Base-by-base conservation (phyloP, 2,888 invertebrate genomes). In the Biston betularia region DNA sequence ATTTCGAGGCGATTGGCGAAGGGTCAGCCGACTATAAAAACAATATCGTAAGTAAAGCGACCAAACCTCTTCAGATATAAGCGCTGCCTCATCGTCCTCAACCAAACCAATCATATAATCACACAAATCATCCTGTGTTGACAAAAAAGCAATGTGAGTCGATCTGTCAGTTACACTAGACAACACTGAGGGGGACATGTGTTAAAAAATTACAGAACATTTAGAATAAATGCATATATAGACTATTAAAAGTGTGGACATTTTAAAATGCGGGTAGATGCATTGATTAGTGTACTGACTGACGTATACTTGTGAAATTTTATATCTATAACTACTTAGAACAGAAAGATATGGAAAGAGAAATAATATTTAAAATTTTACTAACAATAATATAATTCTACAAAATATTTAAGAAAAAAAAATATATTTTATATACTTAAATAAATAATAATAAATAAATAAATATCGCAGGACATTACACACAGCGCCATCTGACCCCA, bases 21-120 rank as follows among this genome's bases (percentile, higher is more conserved):
- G 80, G 76, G 76, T 75, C 79, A 79, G 78, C 82, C 76, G 77
- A 78, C 79, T 77, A 81, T 72, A 78, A 79, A 79, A 77, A 77
- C 69, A 61, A 58, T 56, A 69, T 63, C 55, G 63, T 55, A 69
- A 45, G 42, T 62, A 76, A 80, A 78, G 75, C 75, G 76, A 80
- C 75, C 94, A 90, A 93, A 94, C 93, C 93, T 94, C 93, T 87
- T 83, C 88, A 79, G 86, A 82, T 78, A 94, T 92, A 70, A 94
- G 92, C 85, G 94, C 93, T 79, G 89, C 89, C 76, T 93, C 94
- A 93, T 94, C 94, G 89, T 93, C 93, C 89, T 93, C 93, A 90
- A 89, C 89, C 92, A 94, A 93, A 90, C 93, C 93, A 93, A 93
- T 91, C 89, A 94, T 92, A 93, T 92, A 94, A 90, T 94, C 94